A percentile compares a stretch with the other conserved stretches of the same genome.
phyloP scores from a whole-genome alignment of 2,113 vertebrate species.

The Syngnathoides biaculeatus region DNA sequence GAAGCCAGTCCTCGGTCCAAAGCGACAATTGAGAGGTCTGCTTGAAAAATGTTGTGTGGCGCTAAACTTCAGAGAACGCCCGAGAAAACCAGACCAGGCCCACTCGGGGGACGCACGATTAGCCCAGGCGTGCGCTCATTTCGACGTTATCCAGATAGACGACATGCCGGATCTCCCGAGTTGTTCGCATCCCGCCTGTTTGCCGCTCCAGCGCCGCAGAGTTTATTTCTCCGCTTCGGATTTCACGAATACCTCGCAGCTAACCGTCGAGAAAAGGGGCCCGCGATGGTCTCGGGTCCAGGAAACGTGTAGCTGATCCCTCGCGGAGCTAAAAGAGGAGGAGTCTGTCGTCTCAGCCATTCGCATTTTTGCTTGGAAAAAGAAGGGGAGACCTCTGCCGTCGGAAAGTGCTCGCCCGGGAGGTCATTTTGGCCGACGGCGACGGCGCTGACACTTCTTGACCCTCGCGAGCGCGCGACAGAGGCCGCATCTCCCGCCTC shows the following conservation, averaged over 20 bases:
- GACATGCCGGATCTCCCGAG: too few relatives aligned
- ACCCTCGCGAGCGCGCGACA: slow-evolving; percentile 7
- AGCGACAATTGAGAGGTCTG: slow-evolving; percentile 37
- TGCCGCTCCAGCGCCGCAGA: too few relatives aligned
- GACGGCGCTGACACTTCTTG: slow-evolving; percentile 19
- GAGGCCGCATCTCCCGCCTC: slow-evolving; percentile 1
- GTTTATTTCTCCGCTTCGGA: not conserved
- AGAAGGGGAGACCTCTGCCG: slow-evolving; percentile 17
- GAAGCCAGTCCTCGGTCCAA: slow-evolving; percentile 50
- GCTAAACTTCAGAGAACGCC: too few relatives aligned
- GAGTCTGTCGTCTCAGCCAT: slow-evolving; percentile 10
- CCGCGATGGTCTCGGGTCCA: not conserved
- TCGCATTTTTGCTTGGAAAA: slow-evolving; percentile 21
- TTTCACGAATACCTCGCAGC: not conserved
- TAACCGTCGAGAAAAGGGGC: not conserved
- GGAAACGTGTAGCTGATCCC: too few relatives aligned
- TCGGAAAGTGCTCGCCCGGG: slow-evolving; percentile 14
- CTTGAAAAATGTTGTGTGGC: too few relatives aligned
- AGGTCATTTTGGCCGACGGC: slow-evolving; percentile 33
- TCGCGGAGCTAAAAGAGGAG: too few relatives aligned
- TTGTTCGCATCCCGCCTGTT: too few relatives aligned
- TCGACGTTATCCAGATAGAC: too few relatives aligned
- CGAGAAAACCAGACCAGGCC: too few relatives aligned
- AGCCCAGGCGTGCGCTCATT: too few relatives aligned
- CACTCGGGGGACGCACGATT: too few relatives aligned